Evolutionary conservation across 2,888 invertebrate species (phyloP), one percentile per base, ranked within the genome.

Genomic region (Boloria selene): DNA sequence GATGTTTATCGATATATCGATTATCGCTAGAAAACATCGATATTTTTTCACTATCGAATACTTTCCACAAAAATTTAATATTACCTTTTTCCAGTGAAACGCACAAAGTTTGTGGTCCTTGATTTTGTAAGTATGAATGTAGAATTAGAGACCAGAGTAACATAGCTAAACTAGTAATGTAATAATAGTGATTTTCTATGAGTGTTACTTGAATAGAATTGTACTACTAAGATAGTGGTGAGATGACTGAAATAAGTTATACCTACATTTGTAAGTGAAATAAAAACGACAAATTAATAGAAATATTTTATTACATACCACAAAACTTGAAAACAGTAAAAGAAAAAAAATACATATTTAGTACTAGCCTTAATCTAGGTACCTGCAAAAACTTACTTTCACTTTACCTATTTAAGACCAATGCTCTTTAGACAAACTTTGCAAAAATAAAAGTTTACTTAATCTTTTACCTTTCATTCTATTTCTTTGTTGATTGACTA

Each of bases 391-490:
- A 22, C 22, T 22, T 22, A 22, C 22, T 22, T 22, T 22, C 22
- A 22, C 22, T 22, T 22, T 22, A 22, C 22, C 22, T 22, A 22
- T 2, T 22, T 22, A 22, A 22, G 22, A 22, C 22, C 22, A 22
- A 22, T 22, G 22, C 22, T 22, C 22, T 22, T 22, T 22, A 22
- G 22, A 22, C 3, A 2, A 22, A 45, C 70, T 44, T 70, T 74
- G 73, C 56, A 75, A 67, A 72, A 73, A 72, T 53, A 72, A 71
- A 64, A 71, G 64, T 70, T 72, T 71, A 65, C 70, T 71, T 16
- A 73, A 51, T 13, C 70, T 68, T 70, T 72, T 72, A 54, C 61
- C 70, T 68, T 70, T 67, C 63, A 72, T 10, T 69, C 69, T 70
- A 67, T 60, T 74, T 68, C 70, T 67, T 49, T 73, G 71, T 22